Percentiles rank a stretch among this genome's conserved stretches.
Conservation (phyloP, 30 jellyfish, hydroid and myxozoan species). For the Turritopsis dohrnii region DNA sequence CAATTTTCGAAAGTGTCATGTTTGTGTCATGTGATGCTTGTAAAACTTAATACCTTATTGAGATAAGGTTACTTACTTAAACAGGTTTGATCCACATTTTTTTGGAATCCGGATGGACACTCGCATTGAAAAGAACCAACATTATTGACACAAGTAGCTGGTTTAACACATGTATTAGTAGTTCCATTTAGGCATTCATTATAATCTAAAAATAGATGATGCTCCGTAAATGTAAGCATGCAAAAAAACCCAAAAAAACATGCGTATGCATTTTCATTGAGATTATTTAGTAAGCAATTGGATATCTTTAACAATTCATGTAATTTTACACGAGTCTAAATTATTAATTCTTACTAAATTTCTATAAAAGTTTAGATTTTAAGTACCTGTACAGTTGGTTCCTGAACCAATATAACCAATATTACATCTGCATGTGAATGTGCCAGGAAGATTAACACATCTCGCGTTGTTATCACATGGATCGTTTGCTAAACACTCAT, state of each 20-base stretch:
- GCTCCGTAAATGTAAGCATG: background rate
- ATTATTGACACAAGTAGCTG: background rate
- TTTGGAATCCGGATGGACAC: background rate
- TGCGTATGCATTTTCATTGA: too few species aligned
- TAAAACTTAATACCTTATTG: background rate
- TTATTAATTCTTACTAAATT: too few species aligned
- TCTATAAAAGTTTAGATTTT: too few species aligned
- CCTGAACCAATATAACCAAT: background rate
- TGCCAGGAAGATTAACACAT: background rate
- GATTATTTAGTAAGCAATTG: too few species aligned
- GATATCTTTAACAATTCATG: too few species aligned
- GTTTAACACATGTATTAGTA: background rate
- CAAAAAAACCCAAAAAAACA: too few species aligned
- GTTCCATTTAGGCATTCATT: background rate
- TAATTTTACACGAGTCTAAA: too few species aligned
- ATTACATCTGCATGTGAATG: background rate
- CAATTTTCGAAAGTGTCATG: too few species aligned
- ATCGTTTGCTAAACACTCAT: background rate
- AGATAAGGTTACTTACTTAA: background rate
- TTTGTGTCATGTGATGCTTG: too few species aligned
- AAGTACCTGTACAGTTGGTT: background rate
- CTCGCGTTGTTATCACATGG: background rate
- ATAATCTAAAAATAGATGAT: background rate
- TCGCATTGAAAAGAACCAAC: background rate
- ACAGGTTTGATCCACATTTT: background rate